These are phyloP conservation scores for Adelosebastes latens DNA, from an alignment of 2,797 vertebrate genomes.

Conservation along the genomic window DNA sequence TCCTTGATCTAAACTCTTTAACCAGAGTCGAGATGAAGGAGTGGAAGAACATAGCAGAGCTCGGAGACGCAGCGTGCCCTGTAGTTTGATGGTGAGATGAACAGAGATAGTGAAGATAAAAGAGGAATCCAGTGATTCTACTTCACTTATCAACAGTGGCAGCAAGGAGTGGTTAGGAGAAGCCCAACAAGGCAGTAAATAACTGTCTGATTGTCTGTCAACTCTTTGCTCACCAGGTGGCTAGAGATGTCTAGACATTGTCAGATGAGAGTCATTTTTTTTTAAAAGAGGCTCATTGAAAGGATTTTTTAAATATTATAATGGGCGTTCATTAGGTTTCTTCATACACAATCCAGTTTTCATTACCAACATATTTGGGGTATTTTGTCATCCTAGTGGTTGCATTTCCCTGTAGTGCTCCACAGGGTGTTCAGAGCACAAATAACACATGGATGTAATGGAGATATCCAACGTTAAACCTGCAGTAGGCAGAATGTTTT, in stretches of 20 bases:
- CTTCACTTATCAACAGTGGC: conserved; percentile 35
- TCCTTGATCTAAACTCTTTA: not conserved
- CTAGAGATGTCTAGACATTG: conserved; percentile 15
- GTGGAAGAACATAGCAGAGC: not conserved
- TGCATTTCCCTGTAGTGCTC: conserved; percentile 20
- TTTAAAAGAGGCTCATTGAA: not conserved
- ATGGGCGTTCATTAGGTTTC: not conserved
- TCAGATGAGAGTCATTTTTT: not conserved
- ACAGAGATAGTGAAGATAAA: conserved; percentile 48
- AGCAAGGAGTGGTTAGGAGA: conserved; percentile 30
- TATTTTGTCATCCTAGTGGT: conserved; percentile 20
- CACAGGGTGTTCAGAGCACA: conserved; percentile 2
- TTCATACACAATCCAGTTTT: conserved; percentile 1
- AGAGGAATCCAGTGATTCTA: conserved; percentile 26
- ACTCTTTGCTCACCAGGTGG: conserved; percentile 3
- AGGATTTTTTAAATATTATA: not conserved
- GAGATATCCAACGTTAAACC: conserved; percentile 22
- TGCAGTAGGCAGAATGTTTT: no score
- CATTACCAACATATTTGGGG: conserved; percentile 12
- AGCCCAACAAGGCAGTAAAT: conserved; percentile 52
- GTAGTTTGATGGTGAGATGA: conserved; percentile 25
- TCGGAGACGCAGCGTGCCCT: not conserved
- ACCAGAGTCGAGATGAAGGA: not conserved
- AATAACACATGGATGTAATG: conserved; percentile 24
- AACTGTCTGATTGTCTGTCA: conserved; percentile 54